Percentiles rank a stretch among this genome's conserved stretches.
Evolutionary conservation across 2,797 vertebrate species (phyloP).

Genomic region (Peromyscus nudipes): DNA sequence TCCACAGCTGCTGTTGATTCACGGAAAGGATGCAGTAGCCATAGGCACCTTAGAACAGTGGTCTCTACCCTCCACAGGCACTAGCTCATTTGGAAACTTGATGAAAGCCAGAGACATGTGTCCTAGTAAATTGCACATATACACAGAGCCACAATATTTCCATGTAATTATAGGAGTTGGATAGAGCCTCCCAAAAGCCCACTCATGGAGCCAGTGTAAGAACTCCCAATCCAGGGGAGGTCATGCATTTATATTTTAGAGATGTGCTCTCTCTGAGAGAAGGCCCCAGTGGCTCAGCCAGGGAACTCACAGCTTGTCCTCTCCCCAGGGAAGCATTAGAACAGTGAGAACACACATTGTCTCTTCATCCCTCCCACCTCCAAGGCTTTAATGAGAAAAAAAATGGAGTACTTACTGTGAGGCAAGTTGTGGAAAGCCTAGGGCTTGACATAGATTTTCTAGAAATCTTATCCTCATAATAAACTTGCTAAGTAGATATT

Average conservation of each 20-base stretch:
- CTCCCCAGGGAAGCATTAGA: neutral
- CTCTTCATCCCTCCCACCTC: slow-evolving; percentile 25
- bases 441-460: slow-evolving; percentile 49
- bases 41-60: neutral
- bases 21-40: neutral
- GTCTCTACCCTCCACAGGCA: neutral
- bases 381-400: slow-evolving; percentile 54
- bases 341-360: slow-evolving; percentile 49
- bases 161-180: neutral
- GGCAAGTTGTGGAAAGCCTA: slow-evolving; percentile 46
- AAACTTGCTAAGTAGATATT: slow-evolving; percentile 47
- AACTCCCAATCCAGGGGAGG: neutral
- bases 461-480: slow-evolving; percentile 54
- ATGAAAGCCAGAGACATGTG: neutral
- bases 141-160: slow-evolving; percentile 1
- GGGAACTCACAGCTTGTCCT: slow-evolving; percentile 19
- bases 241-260: neutral
- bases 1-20: neutral
- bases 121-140: neutral
- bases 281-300: neutral
- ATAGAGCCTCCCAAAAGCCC: neutral
- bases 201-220: neutral
- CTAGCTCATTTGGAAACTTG: neutral
- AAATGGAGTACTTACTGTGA: neutral
- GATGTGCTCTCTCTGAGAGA: neutral